Conservation (phyloP, 2,113 vertebrate genomes). For the Trogon melanurus region DNA sequence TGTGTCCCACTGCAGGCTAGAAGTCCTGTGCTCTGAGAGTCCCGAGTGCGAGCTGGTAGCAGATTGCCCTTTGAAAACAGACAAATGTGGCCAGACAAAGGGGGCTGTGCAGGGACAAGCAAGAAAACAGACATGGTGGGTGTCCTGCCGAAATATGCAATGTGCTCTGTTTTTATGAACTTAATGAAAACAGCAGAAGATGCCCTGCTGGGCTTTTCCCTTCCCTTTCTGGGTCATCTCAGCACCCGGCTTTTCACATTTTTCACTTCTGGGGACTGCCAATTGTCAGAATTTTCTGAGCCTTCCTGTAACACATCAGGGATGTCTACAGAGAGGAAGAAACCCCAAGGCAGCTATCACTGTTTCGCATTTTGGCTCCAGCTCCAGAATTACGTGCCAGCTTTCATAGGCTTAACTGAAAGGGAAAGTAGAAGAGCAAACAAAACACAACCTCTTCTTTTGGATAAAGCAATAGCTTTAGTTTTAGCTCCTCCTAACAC, state of each 20-base stretch:
- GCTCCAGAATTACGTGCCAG: slow-evolving; percentile 19
- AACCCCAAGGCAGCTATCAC: slow-evolving; percentile 33
- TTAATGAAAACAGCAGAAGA: slow-evolving; percentile 29
- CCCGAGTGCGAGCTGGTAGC: neutral
- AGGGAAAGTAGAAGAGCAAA: slow-evolving; percentile 36
- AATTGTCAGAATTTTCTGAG: slow-evolving; percentile 22
- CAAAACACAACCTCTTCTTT: slow-evolving; percentile 5
- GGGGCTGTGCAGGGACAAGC: neutral
- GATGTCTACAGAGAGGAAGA: slow-evolving; percentile 41
- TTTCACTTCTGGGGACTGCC: neutral
- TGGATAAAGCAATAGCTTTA: neutral
- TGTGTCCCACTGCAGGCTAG: neutral
- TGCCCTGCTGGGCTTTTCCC: slow-evolving; percentile 21
- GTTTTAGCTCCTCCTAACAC: neutral
- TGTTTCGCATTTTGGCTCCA: slow-evolving; percentile 41
- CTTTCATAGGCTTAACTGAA: slow-evolving; percentile 27
- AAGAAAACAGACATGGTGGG: neutral
- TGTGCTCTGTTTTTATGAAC: neutral
- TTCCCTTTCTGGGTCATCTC: slow-evolving; percentile 50
- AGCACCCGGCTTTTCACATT: slow-evolving; percentile 19
- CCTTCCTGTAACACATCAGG: neutral
- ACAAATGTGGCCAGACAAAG: neutral
- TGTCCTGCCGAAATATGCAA: slow-evolving; percentile 10
- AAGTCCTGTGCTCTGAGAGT: neutral
- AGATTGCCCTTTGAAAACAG: neutral